Evolutionary conservation across 2,113 vertebrate genomes (phyloP), one percentile per base, ranked within the genome.

Genomic region (Anoura caudifer): DNA sequence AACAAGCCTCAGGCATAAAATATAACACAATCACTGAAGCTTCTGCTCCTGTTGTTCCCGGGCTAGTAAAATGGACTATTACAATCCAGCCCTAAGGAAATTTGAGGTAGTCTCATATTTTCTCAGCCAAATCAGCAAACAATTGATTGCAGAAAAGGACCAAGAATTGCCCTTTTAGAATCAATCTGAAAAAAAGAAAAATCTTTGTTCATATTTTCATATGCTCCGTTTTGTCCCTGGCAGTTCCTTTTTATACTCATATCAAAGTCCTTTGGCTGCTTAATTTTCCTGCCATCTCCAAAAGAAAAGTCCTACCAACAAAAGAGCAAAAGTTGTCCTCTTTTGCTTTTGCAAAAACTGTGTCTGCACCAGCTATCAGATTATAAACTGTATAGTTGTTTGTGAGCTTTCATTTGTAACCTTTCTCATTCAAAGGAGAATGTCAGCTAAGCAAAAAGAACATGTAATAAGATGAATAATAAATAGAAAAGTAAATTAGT

Each of bases 1-100:
- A 36, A 56, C 5, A 33, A 95, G 45, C 86, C 73, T 33, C 7
- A 54, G 91, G 88, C 33, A 52, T 0, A 45, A 13, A 94, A 16
- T 65, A 28, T 19, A 96, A 61, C 0, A 50, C 31, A 76, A 76
- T 22, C 80, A 79, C 52, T 63, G n/a, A 95, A 38, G 82, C 31
- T 70, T 98, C 56, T 72, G 15, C 43, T 70, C 7, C 2, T 8
- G 0, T 56, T 69, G 65, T 65, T 90, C 15, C 15, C 56, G 31
- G 52, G 47, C 52, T 96, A 94, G 87, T 94, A 65, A 93, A 94
- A 94, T 91, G 38, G 14, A 86, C 91, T 95, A 80, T 50, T 94
- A 7, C 59, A 82, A 91, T 84, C 38, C 33, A 90, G 31, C 47
- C 80, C 70, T 90, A 47, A 38, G 80, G 47, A 87, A 83, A 91